Conservation (phyloP, 2,113 vertebrate species). For the Oryzias celebensis region DNA sequence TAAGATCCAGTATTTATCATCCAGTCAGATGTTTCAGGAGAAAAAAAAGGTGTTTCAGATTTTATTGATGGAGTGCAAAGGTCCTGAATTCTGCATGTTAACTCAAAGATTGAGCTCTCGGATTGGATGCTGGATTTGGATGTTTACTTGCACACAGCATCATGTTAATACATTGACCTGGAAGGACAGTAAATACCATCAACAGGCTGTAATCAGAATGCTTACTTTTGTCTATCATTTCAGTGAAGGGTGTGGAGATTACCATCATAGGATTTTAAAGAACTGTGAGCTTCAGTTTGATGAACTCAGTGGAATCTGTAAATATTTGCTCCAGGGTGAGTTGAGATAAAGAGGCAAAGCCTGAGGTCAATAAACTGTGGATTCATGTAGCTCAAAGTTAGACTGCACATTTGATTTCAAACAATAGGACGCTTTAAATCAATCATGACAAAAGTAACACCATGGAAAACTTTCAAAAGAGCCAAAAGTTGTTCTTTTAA, state of each 20-base stretch:
- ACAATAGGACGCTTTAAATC: too few species aligned
- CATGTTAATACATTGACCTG: too few species aligned
- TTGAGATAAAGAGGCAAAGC: background rate
- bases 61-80: conserved; percentile 62
- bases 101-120: conserved; percentile 36
- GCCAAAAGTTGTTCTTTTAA: background rate
- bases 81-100: conserved; percentile 27
- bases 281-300: too few species aligned
- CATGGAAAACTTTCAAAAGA: background rate
- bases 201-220: too few species aligned
- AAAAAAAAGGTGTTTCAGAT: too few species aligned
- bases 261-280: too few species aligned
- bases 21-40: conserved; percentile 43
- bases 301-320: background rate
- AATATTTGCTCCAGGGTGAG: conserved; percentile 26
- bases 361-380: conserved; percentile 28
- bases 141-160: too few species aligned
- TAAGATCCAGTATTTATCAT: background rate
- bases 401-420: too few species aligned
- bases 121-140: background rate
- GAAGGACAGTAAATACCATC: too few species aligned
- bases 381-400: background rate
- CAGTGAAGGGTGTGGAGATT: too few species aligned
- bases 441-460: too few species aligned
- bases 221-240: too few species aligned